These are phyloP conservation scores for Euplexia lucipara DNA, from an alignment of 2,888 invertebrate species.

Conservation along the genomic window DNA sequence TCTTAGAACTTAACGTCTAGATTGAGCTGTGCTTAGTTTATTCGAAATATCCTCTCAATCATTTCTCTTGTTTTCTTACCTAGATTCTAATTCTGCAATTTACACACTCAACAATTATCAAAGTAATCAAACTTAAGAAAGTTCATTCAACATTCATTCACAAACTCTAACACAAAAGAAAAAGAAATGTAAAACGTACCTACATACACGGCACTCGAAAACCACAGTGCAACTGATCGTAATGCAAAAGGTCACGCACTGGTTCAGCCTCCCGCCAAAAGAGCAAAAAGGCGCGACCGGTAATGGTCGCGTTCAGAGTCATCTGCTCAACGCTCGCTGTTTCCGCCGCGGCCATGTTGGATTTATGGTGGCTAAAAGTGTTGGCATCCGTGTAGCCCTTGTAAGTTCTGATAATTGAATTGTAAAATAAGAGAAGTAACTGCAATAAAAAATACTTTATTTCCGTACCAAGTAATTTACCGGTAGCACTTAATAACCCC, in stretches of 20 bases:
- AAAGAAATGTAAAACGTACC: conserved; percentile 22
- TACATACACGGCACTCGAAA: conserved; percentile 53
- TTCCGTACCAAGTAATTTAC: conserved; percentile 13
- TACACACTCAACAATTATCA: not conserved
- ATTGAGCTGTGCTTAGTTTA: conserved; percentile 1
- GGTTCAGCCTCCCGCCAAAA: conserved; percentile 72
- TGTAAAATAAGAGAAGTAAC: conserved; percentile 20
- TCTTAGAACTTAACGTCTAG: conserved; percentile 21
- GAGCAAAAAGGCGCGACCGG: conserved; percentile 78
- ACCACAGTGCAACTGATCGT: conserved; percentile 58
- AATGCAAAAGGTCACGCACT: conserved; percentile 59
- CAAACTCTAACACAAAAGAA: conserved; percentile 6
- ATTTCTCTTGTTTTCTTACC: not conserved
- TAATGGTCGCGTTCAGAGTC: conserved; percentile 74
- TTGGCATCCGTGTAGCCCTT: conserved; percentile 55
- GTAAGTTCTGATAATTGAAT: conserved; percentile 43
- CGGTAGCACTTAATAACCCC: conserved; percentile 34
- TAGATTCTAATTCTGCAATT: conserved; percentile 7
- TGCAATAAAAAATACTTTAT: not conserved
- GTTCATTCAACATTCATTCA: conserved; percentile 33
- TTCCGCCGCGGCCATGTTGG: conserved; percentile 81
- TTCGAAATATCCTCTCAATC: not conserved
- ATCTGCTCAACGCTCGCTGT: conserved; percentile 66
- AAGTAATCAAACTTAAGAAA: conserved; percentile 13
- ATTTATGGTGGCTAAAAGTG: conserved; percentile 67